Conservation (phyloP, 2,113 vertebrate genomes). For the Dasyornis broadbenti region DNA sequence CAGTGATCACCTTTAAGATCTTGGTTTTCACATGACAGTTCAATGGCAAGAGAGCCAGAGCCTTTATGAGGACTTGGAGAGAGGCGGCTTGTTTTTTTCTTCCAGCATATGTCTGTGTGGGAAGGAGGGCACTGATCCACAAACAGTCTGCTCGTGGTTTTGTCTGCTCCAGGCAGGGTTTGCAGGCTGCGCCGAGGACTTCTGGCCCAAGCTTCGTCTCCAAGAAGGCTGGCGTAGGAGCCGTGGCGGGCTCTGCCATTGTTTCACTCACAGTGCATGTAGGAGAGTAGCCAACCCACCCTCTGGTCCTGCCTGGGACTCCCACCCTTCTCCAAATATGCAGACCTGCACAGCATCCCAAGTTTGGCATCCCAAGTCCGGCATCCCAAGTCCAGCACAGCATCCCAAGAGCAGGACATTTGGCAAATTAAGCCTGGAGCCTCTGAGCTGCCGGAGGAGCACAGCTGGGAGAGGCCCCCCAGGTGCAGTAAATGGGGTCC, state of each 20-base stretch:
- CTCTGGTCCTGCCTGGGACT: not conserved
- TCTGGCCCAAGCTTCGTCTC: not conserved
- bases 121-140: conserved; percentile 30
- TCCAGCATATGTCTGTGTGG: conserved; percentile 35
- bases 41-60: not conserved
- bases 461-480: not conserved
- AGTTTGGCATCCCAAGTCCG: not conserved
- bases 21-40: not conserved
- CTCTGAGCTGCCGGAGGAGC: not conserved
- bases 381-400: not conserved
- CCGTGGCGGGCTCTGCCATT: not conserved
- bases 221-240: not conserved
- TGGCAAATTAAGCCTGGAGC: not conserved
- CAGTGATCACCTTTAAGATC: not conserved
- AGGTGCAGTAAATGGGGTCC: not conserved
- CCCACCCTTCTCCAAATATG: not conserved
- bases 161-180: not conserved
- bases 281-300: not conserved
- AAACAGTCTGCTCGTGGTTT: not conserved
- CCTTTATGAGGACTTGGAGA: not conserved
- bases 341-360: not conserved
- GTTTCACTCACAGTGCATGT: not conserved
- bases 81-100: not conserved
- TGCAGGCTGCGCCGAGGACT: not conserved
- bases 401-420: not conserved